These are phyloP conservation scores for Pelusios castaneus DNA, from an alignment of 2,113 vertebrate species.

Conservation along the genomic window DNA sequence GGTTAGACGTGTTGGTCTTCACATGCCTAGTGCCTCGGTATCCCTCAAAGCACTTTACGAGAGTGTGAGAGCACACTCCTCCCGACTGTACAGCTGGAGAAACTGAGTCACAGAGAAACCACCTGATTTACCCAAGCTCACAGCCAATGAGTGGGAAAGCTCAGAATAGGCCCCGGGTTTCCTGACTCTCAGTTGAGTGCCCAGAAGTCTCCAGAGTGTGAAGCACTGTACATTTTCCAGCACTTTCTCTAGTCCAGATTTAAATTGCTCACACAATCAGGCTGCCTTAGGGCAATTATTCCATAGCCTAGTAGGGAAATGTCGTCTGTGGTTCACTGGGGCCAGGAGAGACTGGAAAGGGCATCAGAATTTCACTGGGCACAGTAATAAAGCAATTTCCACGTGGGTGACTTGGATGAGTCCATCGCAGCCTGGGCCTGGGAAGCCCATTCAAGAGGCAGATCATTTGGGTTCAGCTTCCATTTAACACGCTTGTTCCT, in stretches of 20 bases:
- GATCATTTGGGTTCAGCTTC: background rate
- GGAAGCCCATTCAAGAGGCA: background rate
- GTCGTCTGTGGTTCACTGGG: background rate
- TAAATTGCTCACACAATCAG: background rate
- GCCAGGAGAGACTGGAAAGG: background rate
- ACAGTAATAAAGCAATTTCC: background rate
- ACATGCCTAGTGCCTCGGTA: background rate
- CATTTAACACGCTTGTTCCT: background rate
- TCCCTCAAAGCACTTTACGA: background rate
- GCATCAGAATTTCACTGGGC: constrained; percentile 13
- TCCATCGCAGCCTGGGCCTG: background rate
- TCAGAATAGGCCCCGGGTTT: background rate
- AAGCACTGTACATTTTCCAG: constrained; percentile 30
- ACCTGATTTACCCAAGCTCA: background rate
- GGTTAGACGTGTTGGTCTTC: background rate
- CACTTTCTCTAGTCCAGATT: constrained; percentile 19
- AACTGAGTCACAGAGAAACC: background rate
- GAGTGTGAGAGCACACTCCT: background rate
- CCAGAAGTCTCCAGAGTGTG: background rate
- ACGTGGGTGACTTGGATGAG: background rate
- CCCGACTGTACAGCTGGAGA: background rate
- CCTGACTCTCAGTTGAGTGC: background rate
- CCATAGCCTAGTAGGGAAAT: constrained; percentile 42
- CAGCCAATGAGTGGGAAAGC: background rate
- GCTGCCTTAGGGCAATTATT: constrained; percentile 13